These are phyloP conservation scores for Adineta ricciae DNA, from an alignment of 2,888 invertebrate genomes.

Conservation along the genomic window DNA sequence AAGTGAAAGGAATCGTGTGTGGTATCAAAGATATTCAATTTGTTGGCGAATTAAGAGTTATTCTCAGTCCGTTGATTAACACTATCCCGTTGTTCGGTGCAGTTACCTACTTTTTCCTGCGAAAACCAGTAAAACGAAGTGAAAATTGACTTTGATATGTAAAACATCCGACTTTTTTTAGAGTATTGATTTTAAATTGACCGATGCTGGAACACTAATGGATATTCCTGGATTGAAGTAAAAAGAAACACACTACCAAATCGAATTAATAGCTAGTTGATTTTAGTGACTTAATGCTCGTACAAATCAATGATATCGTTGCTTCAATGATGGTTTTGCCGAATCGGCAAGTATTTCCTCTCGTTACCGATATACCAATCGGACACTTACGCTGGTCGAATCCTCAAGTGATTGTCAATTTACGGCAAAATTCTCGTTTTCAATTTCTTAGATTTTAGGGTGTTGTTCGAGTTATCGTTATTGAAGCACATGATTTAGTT, in stretches of 20 bases:
- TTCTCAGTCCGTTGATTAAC: conserved; percentile 28
- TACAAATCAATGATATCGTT: conserved; percentile 12
- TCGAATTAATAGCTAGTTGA: too few species aligned
- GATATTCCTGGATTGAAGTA: conserved; percentile 6
- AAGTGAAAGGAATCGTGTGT: conserved; percentile 25
- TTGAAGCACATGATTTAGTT: conserved; percentile 20
- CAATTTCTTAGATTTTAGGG: conserved; percentile 2
- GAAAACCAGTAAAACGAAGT: conserved; percentile 26
- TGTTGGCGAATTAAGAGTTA: conserved; percentile 28
- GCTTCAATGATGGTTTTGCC: conserved; percentile 29
- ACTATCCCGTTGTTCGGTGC: conserved; percentile 33
- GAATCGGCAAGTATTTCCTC: conserved; percentile 31
- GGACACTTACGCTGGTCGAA: conserved; percentile 14
- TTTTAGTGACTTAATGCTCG: not conserved
- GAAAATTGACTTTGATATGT: not conserved
- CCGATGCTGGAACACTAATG: conserved; percentile 16
- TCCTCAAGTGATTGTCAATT: not conserved
- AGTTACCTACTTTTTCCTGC: conserved; percentile 27
- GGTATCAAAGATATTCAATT: conserved; percentile 34
- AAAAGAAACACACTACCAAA: not conserved
- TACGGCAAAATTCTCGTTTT: not conserved
- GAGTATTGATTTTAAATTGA: conserved; percentile 19
- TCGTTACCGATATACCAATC: conserved; percentile 23
- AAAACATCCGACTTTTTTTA: not conserved
- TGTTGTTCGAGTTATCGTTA: conserved; percentile 23